Evolutionary conservation across 2,888 invertebrate species (phyloP).

Genomic region (Latheticus oryzae): DNA sequence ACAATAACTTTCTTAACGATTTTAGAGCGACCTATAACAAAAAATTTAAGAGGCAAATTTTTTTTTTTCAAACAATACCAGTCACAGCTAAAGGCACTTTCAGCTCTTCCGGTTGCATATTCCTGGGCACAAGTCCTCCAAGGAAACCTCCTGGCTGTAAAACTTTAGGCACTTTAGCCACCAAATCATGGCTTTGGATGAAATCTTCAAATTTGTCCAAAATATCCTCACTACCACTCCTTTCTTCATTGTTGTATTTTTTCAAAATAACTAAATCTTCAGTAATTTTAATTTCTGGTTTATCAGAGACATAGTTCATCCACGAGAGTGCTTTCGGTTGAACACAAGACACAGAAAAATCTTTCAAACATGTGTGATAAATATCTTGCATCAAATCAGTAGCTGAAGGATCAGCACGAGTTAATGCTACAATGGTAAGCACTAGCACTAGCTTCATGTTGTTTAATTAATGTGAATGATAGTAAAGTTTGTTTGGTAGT

Average conservation of each 20-base stretch:
- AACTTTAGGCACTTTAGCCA: constrained; percentile 79
- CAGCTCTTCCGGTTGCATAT: constrained; percentile 76
- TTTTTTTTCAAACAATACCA: constrained; percentile 56
- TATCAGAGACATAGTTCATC: constrained; percentile 75
- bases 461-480: constrained; percentile 46
- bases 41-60: constrained; percentile 5
- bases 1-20: constrained; percentile 86
- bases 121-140: constrained; percentile 73
- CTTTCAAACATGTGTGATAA: constrained; percentile 76
- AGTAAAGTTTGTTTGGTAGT: constrained; percentile 51
- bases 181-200: constrained; percentile 79
- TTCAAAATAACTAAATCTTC: constrained; percentile 80
- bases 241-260: constrained; percentile 66
- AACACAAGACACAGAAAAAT: constrained; percentile 78
- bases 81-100: constrained; percentile 77
- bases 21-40: constrained; percentile 73
- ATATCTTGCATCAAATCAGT: constrained; percentile 74
- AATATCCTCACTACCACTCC: constrained; percentile 70
- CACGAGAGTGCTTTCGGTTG: constrained; percentile 83
- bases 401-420: constrained; percentile 66
- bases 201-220: constrained; percentile 81
- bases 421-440: constrained; percentile 40
- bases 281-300: constrained; percentile 79
- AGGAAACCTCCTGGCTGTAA: constrained; percentile 70
- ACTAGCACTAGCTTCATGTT: constrained; percentile 53